A percentile compares a stretch with the other conserved stretches of the same genome.
Conservation (phyloP, 2,888 invertebrate species). For the Digitonthophagus gazella region DNA sequence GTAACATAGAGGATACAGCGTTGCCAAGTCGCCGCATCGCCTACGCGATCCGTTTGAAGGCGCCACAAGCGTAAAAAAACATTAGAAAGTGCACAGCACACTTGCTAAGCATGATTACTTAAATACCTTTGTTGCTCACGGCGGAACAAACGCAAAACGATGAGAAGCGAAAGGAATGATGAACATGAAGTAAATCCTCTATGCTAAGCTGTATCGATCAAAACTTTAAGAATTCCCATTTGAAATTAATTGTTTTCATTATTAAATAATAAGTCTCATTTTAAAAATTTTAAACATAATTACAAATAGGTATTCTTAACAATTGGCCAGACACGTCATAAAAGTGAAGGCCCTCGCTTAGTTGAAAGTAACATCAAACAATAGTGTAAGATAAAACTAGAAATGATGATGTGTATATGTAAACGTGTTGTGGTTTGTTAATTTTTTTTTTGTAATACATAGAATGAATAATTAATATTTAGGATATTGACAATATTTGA, state of each 20-base stretch:
- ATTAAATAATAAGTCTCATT: neutral
- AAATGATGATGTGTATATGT: conserved; percentile 14
- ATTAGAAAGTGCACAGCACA: neutral
- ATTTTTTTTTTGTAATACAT: conserved; percentile 3
- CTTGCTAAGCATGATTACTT: neutral
- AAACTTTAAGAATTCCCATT: neutral
- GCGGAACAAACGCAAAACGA: neutral
- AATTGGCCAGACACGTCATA: conserved; percentile 33
- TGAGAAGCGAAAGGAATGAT: neutral
- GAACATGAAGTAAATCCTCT: conserved; percentile 29
- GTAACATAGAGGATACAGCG: conserved; percentile 30
- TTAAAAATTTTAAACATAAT: conserved; percentile 24
- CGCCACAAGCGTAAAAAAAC: neutral
- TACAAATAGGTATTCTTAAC: conserved; percentile 12
- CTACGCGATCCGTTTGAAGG: neutral
- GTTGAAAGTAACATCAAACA: conserved; percentile 28
- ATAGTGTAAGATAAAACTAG: conserved; percentile 18
- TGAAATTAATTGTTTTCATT: neutral
- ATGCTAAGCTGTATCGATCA: conserved; percentile 26
- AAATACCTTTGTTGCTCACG: neutral
- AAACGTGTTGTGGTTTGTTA: conserved; percentile 1
- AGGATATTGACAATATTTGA: no score
- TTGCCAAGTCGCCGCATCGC: neutral
- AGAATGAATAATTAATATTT: neutral
- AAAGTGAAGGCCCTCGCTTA: conserved; percentile 30